Evolutionary conservation across 2,888 invertebrate species (phyloP), one percentile per base, ranked within the genome.

Genomic region (Lysandra coridon): DNA sequence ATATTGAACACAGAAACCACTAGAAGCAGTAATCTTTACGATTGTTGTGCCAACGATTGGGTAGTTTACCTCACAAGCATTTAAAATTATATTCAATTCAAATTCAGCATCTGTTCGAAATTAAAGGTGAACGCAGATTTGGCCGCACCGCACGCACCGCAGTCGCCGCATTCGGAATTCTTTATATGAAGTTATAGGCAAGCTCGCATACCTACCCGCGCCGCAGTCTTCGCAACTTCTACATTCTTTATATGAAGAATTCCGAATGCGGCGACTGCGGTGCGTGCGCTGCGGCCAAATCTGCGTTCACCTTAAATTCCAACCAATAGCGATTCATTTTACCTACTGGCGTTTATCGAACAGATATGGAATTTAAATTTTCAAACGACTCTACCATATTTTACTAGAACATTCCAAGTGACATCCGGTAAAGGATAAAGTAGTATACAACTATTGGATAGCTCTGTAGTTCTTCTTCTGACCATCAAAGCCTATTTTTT

Each of bases 21-120:
- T 4, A 64, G 10, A 30, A 30, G 12, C 30, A 30, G 3, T 12
- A 12, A 64, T 12, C 12, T 37, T 10, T 37, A 33, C 14, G 4
- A 4, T 17, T 14, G 12, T 57, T 69, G 14, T 69, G 69, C 1
- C 33, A 69, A 69, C 14, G 12, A 33, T 69, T 14, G 33, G 33
- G 14, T 69, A 69, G 23, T 17, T 69, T 14, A 37, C 69, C 69
- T 37, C 33, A 69, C 33, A 64, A 64, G 23, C 30, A 76, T 53
- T 53, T 76, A 76, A 57, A 33, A 33, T 57, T 76, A 30, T 75
- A 49, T 75, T 30, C 64, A 23, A 33, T 57, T 57, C 76, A 57
- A 76, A 76, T 76, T 57, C 76, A 57, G 76, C 57, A 76, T 76
- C 75, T 6, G 57, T 53, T 76, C 75, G 75, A 75, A 53, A 75